A percentile compares a stretch with the other conserved stretches of the same genome.
phyloP scores from a whole-genome alignment of 37 sponge, comb jelly and placozoan genomes.

The Agelas oroides region DNA sequence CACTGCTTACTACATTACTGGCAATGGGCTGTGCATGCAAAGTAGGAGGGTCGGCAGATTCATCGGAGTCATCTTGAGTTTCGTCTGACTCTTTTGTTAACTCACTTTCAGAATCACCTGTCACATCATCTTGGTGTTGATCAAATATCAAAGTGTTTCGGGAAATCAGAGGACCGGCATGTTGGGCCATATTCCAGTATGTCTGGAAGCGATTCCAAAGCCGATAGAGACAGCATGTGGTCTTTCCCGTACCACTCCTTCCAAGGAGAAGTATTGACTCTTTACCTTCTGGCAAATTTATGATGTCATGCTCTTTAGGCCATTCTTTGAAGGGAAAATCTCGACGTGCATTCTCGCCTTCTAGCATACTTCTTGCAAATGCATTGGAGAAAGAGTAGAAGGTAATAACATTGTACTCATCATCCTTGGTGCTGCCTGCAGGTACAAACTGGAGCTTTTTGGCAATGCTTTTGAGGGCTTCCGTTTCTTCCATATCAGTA shows the following conservation, averaged over 20 bases:
- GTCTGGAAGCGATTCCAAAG: conserved; percentile 71
- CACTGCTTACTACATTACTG: background rate
- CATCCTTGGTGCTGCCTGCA: conserved; percentile 49
- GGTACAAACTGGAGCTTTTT: conserved; percentile 3
- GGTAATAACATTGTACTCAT: conserved; percentile 63
- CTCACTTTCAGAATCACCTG: background rate
- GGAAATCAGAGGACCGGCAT: conserved; percentile 21
- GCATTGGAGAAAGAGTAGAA: conserved; percentile 60
- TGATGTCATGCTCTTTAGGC: conserved; percentile 81
- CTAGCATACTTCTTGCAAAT: conserved; percentile 52
- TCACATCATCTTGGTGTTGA: background rate
- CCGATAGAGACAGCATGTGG: conserved; percentile 83
- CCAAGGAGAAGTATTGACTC: conserved; percentile 74
- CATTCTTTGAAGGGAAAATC: conserved; percentile 76
- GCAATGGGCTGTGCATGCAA: background rate
- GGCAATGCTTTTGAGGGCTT: background rate
- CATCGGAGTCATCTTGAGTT: background rate
- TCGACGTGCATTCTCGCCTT: conserved; percentile 22
- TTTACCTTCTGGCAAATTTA: conserved; percentile 40
- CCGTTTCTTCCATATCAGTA: background rate
- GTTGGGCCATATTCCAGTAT: conserved; percentile 58
- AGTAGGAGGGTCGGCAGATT: background rate
- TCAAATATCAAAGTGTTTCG: conserved; percentile 1
- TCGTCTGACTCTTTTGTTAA: too few species aligned
- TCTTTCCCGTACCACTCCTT: conserved; percentile 90